Evolutionary conservation across 2,113 vertebrate species (phyloP).

Genomic region (Cnemophilus loriae): DNA sequence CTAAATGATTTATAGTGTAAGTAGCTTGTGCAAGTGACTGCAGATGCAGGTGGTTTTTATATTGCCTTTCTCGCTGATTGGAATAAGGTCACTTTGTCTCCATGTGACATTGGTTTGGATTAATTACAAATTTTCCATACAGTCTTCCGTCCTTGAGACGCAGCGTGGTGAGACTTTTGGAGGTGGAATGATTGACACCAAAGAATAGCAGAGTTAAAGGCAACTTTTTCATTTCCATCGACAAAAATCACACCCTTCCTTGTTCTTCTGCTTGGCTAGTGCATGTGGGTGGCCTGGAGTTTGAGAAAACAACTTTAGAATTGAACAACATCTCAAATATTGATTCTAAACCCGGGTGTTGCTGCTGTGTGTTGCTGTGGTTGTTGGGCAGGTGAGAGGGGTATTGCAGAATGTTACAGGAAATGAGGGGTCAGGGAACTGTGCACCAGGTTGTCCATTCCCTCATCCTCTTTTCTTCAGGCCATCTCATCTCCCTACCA

Average conservation of each 20-base stretch:
- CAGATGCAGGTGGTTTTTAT: background rate
- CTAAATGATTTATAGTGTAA: background rate
- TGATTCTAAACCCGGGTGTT: accelerated
- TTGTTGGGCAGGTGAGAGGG: background rate
- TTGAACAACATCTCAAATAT: background rate
- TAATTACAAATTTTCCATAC: background rate
- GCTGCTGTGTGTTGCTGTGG: background rate
- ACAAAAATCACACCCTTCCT: background rate
- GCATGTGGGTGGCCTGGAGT: background rate
- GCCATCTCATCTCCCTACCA: background rate
- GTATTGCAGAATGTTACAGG: background rate
- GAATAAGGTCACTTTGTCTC: constrained; percentile 11
- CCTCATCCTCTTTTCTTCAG: background rate
- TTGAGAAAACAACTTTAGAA: background rate
- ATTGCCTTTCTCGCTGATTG: background rate
- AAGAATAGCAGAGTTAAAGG: background rate
- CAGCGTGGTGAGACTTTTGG: background rate
- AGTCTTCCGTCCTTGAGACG: background rate
- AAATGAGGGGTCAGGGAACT: background rate
- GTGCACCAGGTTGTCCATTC: background rate
- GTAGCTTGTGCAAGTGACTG: background rate
- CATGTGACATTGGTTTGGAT: background rate
- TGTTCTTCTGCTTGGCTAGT: background rate
- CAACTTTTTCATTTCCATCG: background rate
- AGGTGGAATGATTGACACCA: background rate